Base-by-base conservation (phyloP, 2,113 vertebrate genomes). In the Saimiri boliviensis region DNA sequence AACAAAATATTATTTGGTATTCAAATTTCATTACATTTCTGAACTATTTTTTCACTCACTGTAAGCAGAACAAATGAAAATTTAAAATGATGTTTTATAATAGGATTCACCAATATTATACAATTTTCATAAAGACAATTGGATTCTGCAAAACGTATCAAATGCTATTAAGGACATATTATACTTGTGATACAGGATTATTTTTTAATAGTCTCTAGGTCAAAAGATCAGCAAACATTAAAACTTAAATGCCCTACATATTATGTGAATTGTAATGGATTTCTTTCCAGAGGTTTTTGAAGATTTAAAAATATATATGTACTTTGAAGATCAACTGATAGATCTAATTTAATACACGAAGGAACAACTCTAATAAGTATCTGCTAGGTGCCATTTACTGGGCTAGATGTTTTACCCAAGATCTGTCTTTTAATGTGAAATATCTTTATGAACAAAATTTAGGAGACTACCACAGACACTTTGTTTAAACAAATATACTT, bases 11-110 rank as follows among this genome's bases (percentile, higher is more conserved):
- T 47, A 85, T 58, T 45, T 79, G 63, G 52, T 52, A 94, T 47
- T 97, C 77, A 93, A 85, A 92, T 87, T 91, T 93, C 71, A 97
- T 35, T 95, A 45, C 10, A 77, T 96, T 89, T 82, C 73, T 96
- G 40, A 89, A 77, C 27, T 73, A 93, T 20, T 74, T 87, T 92
- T 86, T 91, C 87, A 86, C 42, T 85, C 92, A 82, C 30, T 96
- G 2, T 82, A 93, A 93, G 42, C 40, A 94, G 27, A 94, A 97
- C 49, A 89, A 91, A 89, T 68, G 93, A 94, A 83, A 85, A 92
- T 63, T 85, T 85, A 79, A 95, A 96, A 83, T 81, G 58, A 77
- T 92, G 47, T 30, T 80, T 83, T 89, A 63, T 63, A 73, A 79
- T 27, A 73, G n/a, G 60, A 89, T 77, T 96, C 40, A 79, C 16